phyloP scores from a whole-genome alignment of 2,113 vertebrate species.

The Jacana jacana region DNA sequence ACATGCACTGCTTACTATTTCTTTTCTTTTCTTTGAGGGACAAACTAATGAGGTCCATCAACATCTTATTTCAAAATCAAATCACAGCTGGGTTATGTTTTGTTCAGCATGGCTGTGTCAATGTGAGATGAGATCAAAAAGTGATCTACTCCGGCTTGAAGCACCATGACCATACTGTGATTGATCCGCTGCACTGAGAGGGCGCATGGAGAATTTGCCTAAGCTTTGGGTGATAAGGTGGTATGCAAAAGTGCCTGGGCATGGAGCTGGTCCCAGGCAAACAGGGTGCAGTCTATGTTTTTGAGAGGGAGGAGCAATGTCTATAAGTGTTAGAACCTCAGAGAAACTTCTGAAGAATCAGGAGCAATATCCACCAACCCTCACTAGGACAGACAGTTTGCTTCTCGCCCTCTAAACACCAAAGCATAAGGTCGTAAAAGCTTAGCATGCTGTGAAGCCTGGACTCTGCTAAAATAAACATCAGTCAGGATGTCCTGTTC shows the following conservation, averaged over 20 bases:
- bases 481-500: background rate
- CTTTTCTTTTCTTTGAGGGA: background rate
- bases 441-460: background rate
- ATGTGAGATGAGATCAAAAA: background rate
- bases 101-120: background rate
- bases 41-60: background rate
- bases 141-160: accelerated
- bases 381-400: background rate
- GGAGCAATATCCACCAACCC: background rate
- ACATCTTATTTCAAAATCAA: background rate
- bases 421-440: background rate
- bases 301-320: background rate
- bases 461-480: background rate
- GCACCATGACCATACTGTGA: background rate
- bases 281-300: accelerated
- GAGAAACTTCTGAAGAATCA: background rate
- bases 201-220: background rate
- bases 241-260: background rate
- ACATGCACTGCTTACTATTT: background rate
- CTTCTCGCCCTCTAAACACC: background rate
- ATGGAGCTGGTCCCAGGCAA: background rate
- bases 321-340: background rate
- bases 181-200: background rate
- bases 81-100: background rate
- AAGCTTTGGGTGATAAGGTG: background rate